Percentiles rank a stretch among this genome's conserved stretches.
These are phyloP conservation scores for Cheilosia vernalis DNA, from an alignment of 2,888 invertebrate species.

Conservation along the genomic window DNA sequence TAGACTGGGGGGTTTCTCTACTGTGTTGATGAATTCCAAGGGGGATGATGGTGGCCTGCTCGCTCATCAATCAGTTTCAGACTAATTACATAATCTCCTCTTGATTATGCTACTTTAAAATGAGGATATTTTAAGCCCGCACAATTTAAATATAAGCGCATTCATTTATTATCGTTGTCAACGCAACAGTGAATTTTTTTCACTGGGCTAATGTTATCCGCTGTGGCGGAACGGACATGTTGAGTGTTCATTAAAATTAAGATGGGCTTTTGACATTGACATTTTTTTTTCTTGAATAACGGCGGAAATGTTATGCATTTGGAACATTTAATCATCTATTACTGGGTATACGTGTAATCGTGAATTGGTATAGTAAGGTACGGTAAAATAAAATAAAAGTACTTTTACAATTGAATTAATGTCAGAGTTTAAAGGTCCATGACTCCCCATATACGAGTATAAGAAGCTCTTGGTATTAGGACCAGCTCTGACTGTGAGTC, in stretches of 20 bases:
- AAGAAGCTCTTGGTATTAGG: too few relatives aligned
- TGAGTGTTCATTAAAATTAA: slow-evolving; percentile 44
- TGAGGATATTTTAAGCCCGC: slow-evolving; percentile 68
- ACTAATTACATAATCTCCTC: slow-evolving; percentile 84
- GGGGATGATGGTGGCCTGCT: slow-evolving; percentile 18
- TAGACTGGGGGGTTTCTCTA: slow-evolving; percentile 5
- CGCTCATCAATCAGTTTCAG: slow-evolving; percentile 83
- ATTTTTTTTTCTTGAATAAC: neutral
- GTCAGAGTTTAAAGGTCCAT: too few relatives aligned
- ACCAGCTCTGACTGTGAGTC: too few relatives aligned
- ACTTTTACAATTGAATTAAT: too few relatives aligned
- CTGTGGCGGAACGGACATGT: slow-evolving; percentile 1
- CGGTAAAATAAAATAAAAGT: too few relatives aligned
- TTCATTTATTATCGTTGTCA: slow-evolving; percentile 73
- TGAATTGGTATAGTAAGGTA: too few relatives aligned
- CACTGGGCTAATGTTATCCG: slow-evolving; percentile 36
- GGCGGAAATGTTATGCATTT: neutral
- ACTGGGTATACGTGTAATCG: too few relatives aligned
- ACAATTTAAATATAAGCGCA: slow-evolving; percentile 66
- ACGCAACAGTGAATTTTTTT: slow-evolving; percentile 70
- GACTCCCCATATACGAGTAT: too few relatives aligned
- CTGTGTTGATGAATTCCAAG: slow-evolving; percentile 48
- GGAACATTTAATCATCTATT: too few relatives aligned
- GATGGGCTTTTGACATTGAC: slow-evolving; percentile 12
- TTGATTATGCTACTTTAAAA: slow-evolving; percentile 80